Conservation (phyloP, 2,888 invertebrate genomes). For the Drosophila neotestacea region DNA sequence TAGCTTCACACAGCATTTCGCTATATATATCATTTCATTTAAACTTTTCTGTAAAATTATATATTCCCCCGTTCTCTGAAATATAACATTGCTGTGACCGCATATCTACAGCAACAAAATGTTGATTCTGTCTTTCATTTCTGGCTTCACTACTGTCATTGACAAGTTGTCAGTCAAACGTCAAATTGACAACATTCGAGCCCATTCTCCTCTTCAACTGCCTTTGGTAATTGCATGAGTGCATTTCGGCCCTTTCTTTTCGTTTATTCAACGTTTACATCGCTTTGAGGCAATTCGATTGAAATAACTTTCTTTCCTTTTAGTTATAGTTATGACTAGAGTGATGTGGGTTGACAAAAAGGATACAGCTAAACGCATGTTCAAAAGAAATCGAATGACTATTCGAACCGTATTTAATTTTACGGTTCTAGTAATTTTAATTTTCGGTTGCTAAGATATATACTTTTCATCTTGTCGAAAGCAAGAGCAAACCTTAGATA, state of each 20-base stretch:
- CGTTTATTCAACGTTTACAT: conserved; percentile 45
- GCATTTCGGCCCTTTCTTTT: conserved; percentile 45
- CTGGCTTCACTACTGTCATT: conserved; percentile 55
- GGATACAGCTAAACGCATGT: conserved; percentile 15
- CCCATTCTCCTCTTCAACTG: conserved; percentile 12
- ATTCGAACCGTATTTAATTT: conserved; percentile 20
- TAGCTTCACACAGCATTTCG: conserved; percentile 14
- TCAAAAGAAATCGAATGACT: conserved; percentile 28
- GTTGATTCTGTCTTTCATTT: neutral
- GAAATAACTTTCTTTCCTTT: conserved; percentile 31
- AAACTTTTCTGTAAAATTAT: conserved; percentile 6
- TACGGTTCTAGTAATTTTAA: neutral
- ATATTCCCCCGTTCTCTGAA: neutral
- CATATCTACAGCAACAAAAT: conserved; percentile 31
- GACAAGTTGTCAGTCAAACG: conserved; percentile 83
- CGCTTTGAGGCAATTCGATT: conserved; percentile 49
- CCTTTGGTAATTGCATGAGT: conserved; percentile 62
- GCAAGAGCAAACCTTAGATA: neutral
- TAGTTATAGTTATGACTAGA: conserved; percentile 43
- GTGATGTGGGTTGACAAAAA: conserved; percentile 30
- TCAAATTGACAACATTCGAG: conserved; percentile 59
- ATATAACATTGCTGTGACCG: conserved; percentile 41
- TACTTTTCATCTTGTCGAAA: neutral
- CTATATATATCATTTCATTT: conserved; percentile 50
- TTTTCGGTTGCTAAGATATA: no score